A percentile compares a stretch with the other conserved stretches of the same genome.
phyloP scores from a whole-genome alignment of 2,888 invertebrate species.

The Chloromyia formosa region DNA sequence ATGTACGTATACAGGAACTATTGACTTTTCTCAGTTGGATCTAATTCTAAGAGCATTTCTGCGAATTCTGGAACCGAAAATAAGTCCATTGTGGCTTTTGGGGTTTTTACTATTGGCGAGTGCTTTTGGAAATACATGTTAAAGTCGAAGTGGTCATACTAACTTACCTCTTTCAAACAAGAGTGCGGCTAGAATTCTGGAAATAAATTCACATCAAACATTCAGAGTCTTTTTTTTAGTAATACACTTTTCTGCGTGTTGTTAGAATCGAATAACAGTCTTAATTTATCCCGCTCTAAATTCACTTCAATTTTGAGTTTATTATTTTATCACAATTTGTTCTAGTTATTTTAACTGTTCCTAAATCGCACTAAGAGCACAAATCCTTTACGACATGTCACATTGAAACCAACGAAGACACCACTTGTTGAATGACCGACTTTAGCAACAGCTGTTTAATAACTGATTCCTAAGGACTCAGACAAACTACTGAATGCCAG shows the following conservation, averaged over 20 bases:
- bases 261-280: too few relatives aligned
- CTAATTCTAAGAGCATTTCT: conserved; percentile 11
- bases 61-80: conserved; percentile 25
- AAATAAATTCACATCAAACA: too few relatives aligned
- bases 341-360: background rate
- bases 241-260: too few relatives aligned
- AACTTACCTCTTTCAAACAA: conserved; percentile 12
- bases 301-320: too few relatives aligned
- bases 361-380: background rate
- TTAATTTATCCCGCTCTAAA: background rate
- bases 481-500: conserved; percentile 39
- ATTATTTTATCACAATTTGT: conserved; percentile 1
- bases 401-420: background rate
- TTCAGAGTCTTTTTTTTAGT: too few relatives aligned
- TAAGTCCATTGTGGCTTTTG: conserved; percentile 13
- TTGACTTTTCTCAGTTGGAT: conserved; percentile 34
- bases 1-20: background rate
- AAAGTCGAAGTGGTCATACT: background rate
- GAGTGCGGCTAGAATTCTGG: background rate
- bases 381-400: conserved; percentile 30
- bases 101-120: background rate
- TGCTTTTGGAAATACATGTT: too few relatives aligned
- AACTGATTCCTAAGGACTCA: conserved; percentile 44
- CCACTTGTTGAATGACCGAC: conserved; percentile 49
- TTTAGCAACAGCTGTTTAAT: conserved; percentile 48